Evolutionary conservation across 2,888 invertebrate species (phyloP), one percentile per base, ranked within the genome.

Genomic region (Chloroclystis v-ata): DNA sequence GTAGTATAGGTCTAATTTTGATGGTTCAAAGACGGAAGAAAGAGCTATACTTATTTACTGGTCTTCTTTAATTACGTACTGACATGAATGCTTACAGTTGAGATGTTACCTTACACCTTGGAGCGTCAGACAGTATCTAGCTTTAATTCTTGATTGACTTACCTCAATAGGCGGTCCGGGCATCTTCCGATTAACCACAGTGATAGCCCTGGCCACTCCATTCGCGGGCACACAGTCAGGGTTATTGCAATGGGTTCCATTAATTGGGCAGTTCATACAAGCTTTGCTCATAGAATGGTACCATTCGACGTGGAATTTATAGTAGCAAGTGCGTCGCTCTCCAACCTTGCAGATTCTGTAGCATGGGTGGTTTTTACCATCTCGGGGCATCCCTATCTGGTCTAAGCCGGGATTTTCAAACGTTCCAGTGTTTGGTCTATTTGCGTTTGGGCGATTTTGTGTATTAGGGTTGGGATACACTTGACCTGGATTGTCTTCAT

Each of bases 151-250:
- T n/a, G n/a, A n/a, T n/a, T n/a, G 20, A 20, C 59, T 56, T 73
- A 93, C 93, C 86, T 94, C 92, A 39, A 95, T 90, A 1, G 90
- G 67, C 0, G 95, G 95, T 28, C 95, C 95, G 0, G 95, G 95
- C 83, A 95, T 88, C 78, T 91, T 91, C 51, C 95, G 89, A 77
- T 95, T 95, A 3, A 94, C 90, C 0, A 93, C 91, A 0, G 92
- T 87, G 65, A 57, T 48, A 3, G 54, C 4, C 12, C 57, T 41
- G 1, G 28, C 33, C 0, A 50, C 14, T 4, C 57, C 57, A 28
- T 54, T 48, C 1, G 38, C 57, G 1, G 44, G 43, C 6, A 57
- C 43, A 33, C 57, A 57, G 29, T 57, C 54, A 11, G 50, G 48
- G 6, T 47, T 45, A 0, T 5, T 25, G 12, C 57, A 57, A 7